phyloP scores from a whole-genome alignment of 2,888 invertebrate genomes.

The Rhamphomyia laevipes region DNA sequence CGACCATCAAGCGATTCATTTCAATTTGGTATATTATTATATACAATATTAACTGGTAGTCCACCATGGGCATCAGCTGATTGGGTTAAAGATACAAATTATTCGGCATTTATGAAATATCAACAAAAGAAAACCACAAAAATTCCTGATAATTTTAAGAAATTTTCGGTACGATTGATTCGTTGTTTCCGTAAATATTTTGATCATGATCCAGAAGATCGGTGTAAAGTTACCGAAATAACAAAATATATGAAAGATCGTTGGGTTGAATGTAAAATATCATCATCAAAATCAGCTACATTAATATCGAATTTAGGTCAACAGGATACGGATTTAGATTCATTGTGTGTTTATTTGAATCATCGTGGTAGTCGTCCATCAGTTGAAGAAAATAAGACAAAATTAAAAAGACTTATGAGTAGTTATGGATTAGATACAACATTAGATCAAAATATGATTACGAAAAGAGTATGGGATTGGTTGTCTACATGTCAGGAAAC shows the following conservation, averaged over 20 bases:
- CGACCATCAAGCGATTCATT: constrained; percentile 58
- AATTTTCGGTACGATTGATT: constrained; percentile 55
- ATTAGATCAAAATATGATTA: constrained; percentile 48
- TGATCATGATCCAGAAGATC: constrained; percentile 53
- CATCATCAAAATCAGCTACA: constrained; percentile 41
- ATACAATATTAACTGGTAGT: constrained; percentile 48
- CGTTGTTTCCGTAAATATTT: constrained; percentile 58
- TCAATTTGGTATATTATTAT: constrained; percentile 55
- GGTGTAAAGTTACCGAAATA: constrained; percentile 48
- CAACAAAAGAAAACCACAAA: constrained; percentile 49
- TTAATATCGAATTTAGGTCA: constrained; percentile 23
- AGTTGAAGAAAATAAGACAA: constrained; percentile 43
- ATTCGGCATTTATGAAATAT: constrained; percentile 54
- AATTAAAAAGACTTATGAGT: constrained; percentile 42
- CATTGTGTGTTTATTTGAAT: constrained; percentile 41
- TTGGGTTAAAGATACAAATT: constrained; percentile 58
- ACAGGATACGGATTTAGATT: constrained; percentile 36
- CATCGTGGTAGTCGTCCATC: constrained; percentile 41
- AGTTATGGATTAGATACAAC: constrained; percentile 52
- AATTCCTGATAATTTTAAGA: constrained; percentile 45
- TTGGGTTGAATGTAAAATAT: constrained; percentile 44
- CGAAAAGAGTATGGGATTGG: constrained; percentile 55
- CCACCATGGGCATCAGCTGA: constrained; percentile 61
- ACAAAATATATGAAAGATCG: constrained; percentile 48
- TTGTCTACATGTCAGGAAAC: constrained; percentile 44